phyloP scores from a whole-genome alignment of 2,888 invertebrate species.

The Alitta virens region DNA sequence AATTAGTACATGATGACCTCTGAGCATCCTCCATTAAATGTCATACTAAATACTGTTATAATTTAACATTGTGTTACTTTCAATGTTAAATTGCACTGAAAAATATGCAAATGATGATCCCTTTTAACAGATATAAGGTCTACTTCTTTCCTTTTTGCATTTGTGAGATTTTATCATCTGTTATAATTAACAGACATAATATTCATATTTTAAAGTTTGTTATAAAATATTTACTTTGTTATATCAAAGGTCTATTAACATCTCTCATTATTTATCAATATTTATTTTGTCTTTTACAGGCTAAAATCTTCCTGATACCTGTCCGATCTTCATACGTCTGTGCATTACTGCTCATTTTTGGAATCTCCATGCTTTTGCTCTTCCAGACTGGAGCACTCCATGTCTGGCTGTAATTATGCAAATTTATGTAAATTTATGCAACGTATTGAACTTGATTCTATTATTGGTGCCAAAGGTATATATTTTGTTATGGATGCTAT shows the following conservation, averaged over 20 bases:
- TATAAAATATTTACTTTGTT: neutral
- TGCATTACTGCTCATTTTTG: constrained; percentile 3
- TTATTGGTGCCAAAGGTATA: no score
- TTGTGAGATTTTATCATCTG: neutral
- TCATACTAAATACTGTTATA: no score
- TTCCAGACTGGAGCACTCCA: constrained; percentile 20
- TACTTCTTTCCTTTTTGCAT: neutral
- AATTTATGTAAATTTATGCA: no score
- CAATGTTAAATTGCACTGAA: no score
- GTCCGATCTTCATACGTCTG: constrained; percentile 17
- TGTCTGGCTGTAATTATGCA: constrained; percentile 15
- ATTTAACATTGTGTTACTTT: no score
- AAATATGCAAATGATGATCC: no score
- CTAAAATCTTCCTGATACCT: constrained; percentile 23
- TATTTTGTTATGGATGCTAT: no score
- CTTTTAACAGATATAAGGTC: neutral
- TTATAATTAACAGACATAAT: neutral
- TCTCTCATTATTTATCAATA: neutral
- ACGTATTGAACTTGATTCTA: no score
- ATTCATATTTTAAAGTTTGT: neutral
- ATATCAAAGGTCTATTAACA: neutral
- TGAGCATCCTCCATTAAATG: no score
- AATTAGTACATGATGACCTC: no score
- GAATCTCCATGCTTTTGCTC: constrained; percentile 16
- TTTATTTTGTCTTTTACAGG: constrained; percentile 15